Evolutionary conservation across 2,113 vertebrate species (phyloP).

Genomic region (Tursiops truncatus): DNA sequence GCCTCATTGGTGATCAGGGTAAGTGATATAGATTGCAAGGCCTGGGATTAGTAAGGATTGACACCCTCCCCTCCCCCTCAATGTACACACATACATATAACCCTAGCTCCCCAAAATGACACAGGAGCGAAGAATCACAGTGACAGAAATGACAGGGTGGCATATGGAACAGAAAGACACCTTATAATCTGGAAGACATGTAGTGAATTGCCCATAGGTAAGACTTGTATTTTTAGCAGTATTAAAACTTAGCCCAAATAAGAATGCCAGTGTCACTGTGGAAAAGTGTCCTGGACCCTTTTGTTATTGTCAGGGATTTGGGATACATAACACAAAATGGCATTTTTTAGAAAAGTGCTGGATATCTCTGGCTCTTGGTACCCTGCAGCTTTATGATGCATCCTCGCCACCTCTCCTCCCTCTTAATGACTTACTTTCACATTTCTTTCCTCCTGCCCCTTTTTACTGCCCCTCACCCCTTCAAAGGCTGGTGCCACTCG

Average conservation of each 20-base stretch:
- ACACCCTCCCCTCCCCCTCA: not conserved
- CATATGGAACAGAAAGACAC: slow-evolving; percentile 51
- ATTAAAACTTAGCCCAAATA: slow-evolving; percentile 48
- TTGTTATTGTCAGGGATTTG: slow-evolving; percentile 29
- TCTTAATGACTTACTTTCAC: not conserved
- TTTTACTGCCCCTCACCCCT: not conserved
- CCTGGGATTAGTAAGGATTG: not conserved
- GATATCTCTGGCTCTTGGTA: not conserved
- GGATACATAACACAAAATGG: slow-evolving; percentile 30
- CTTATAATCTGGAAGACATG: slow-evolving; percentile 51
- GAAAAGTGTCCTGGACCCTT: slow-evolving; percentile 25
- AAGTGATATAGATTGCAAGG: slow-evolving; percentile 3
- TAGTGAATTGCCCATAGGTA: slow-evolving; percentile 49
- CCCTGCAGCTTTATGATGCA: not conserved
- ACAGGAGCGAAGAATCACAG: slow-evolving; percentile 43
- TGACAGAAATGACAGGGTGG: slow-evolving; percentile 58
- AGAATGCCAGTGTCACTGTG: not conserved
- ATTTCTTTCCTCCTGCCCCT: not conserved
- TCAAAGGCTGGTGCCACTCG: not conserved
- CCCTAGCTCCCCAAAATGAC: not conserved
- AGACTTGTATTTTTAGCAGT: slow-evolving; percentile 57
- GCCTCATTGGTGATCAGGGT: not conserved
- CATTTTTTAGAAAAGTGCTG: not conserved
- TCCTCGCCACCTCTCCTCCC: not conserved
- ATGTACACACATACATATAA: not conserved